phyloP scores from a whole-genome alignment of 1,140 invertebrate species.

The Drosophila murphyi region DNA sequence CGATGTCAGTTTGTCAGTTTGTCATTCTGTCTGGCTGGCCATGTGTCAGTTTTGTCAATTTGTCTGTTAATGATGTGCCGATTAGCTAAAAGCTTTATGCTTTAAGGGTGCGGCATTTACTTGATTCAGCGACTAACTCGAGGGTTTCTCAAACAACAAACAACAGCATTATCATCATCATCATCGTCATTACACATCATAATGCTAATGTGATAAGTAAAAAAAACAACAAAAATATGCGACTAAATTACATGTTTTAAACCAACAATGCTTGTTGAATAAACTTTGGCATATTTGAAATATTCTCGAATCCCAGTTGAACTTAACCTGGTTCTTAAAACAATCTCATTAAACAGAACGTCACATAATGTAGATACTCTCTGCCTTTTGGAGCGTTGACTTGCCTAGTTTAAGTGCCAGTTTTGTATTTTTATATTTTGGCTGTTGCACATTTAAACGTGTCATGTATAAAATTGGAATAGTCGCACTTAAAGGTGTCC shows the following conservation, averaged over 20 bases:
- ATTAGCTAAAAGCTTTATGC: conserved; percentile 37
- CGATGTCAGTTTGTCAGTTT: conserved; percentile 15
- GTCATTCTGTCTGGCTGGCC: not conserved
- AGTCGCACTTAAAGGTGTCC: not conserved
- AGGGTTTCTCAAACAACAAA: conserved; percentile 17
- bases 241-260: too few relatives aligned
- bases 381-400: not conserved
- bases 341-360: not conserved
- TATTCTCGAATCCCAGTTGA: too few relatives aligned
- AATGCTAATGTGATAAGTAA: conserved; percentile 22
- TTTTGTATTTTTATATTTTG: too few relatives aligned
- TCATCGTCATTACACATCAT: conserved; percentile 8
- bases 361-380: too few relatives aligned
- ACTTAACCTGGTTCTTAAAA: not conserved
- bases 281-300: not conserved
- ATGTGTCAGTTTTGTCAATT: conserved; percentile 5
- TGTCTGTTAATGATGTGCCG: conserved; percentile 24
- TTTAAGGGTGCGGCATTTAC: conserved; percentile 31
- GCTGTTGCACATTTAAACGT: conserved; percentile 2
- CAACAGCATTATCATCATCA: not conserved
- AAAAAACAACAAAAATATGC: too few relatives aligned
- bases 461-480: conserved; percentile 3
- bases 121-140: conserved; percentile 26
- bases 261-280: too few relatives aligned
- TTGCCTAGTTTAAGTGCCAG: not conserved